These are phyloP conservation scores for Drosophila eohydei DNA, from an alignment of 2,888 invertebrate genomes.

Conservation along the genomic window DNA sequence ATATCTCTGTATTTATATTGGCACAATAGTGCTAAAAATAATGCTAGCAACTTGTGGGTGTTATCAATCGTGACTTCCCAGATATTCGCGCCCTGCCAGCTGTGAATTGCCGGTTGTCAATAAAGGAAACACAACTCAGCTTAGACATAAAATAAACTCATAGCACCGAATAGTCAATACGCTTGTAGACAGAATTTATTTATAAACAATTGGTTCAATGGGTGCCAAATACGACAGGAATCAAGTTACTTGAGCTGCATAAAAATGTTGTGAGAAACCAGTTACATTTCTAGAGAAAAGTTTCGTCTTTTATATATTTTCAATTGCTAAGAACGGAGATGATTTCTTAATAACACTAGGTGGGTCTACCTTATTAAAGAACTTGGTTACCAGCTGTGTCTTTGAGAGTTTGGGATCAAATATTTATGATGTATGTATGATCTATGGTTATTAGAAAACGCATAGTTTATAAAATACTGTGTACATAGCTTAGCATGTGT, in stretches of 20 bases:
- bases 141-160: not conserved
- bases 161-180: not conserved
- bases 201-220: too few species aligned
- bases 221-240: too few species aligned
- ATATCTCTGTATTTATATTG: conserved; percentile 29
- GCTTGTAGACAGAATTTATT: not conserved
- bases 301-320: too few species aligned
- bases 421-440: not conserved
- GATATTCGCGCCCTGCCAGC: conserved; percentile 17
- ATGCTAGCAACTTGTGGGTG: conserved; percentile 51
- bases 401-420: not conserved
- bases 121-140: conserved; percentile 11
- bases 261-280: too few species aligned
- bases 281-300: too few species aligned
- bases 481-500: not conserved
- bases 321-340: too few species aligned
- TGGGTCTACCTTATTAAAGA: too few species aligned
- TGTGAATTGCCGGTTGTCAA: conserved; percentile 6
- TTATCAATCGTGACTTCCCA: conserved; percentile 44
- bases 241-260: too few species aligned
- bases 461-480: conserved; percentile 4
- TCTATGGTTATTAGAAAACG: not conserved
- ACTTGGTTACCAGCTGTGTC: too few species aligned
- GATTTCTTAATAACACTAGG: too few species aligned
- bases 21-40: conserved; percentile 52